phyloP scores from a whole-genome alignment of 2,113 vertebrate species.

The Lasiurus cinereus region DNA sequence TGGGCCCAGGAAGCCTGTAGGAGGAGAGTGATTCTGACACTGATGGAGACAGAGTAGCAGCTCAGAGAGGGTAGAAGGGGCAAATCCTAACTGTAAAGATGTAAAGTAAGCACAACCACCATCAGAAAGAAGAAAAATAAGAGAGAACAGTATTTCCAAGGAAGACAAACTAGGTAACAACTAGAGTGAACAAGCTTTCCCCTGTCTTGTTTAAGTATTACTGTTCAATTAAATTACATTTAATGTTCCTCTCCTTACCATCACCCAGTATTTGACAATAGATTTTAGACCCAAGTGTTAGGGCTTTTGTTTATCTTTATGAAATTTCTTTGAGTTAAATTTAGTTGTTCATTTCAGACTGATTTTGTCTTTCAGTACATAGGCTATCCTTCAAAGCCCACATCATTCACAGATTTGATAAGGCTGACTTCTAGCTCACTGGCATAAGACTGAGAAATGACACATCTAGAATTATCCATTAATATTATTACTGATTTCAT shows the following conservation, averaged over 20 bases:
- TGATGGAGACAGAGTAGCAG: too few relatives aligned
- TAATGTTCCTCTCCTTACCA: not conserved
- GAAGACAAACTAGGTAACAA: not conserved
- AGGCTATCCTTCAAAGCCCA: not conserved
- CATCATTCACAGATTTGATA: not conserved
- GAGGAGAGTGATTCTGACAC: too few relatives aligned
- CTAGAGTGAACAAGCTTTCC: not conserved
- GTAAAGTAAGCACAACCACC: too few relatives aligned
- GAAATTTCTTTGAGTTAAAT: conserved; percentile 28
- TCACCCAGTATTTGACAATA: not conserved
- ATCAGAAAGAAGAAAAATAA: not conserved
- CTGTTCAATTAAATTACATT: not conserved
- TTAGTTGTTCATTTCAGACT: not conserved
- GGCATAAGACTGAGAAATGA: not conserved
- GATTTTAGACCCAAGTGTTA: not conserved
- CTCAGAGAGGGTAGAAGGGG: too few relatives aligned
- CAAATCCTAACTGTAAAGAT: too few relatives aligned
- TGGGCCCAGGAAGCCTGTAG: too few relatives aligned
- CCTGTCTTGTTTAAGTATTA: not conserved
- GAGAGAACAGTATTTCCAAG: not conserved
- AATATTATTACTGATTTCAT: conserved; percentile 12
- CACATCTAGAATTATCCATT: not conserved
- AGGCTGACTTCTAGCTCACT: conserved; percentile 7
- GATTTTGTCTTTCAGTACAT: not conserved
- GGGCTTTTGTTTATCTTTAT: not conserved